These are phyloP conservation scores for Dendrolimus houi DNA, from an alignment of 2,888 invertebrate species.

Conservation along the genomic window DNA sequence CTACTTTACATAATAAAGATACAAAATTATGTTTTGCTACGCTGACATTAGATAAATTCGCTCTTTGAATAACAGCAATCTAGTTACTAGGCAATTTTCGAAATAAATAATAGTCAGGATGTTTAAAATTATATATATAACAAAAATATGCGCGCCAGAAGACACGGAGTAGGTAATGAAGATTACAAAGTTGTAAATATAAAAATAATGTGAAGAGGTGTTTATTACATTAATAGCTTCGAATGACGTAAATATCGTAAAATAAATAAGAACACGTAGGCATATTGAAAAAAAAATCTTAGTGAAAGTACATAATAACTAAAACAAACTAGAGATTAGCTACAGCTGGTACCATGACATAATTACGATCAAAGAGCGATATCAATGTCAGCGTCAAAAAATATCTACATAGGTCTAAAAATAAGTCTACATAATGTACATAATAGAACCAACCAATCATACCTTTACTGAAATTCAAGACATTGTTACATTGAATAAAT, in stretches of 20 bases:
- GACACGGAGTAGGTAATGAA: too few relatives aligned
- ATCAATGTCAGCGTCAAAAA: constrained; percentile 12
- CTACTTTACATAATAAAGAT: constrained; percentile 30
- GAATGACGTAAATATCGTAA: too few relatives aligned
- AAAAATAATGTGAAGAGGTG: too few relatives aligned
- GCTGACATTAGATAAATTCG: not conserved
- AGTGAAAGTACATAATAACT: not conserved
- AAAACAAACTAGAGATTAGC: not conserved
- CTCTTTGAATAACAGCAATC: not conserved
- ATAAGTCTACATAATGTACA: constrained; percentile 38
- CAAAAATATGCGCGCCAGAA: too few relatives aligned
- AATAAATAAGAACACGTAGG: too few relatives aligned
- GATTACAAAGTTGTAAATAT: too few relatives aligned
- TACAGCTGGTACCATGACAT: not conserved
- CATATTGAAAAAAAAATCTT: too few relatives aligned
- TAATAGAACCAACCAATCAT: constrained; percentile 38
- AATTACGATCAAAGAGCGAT: constrained; percentile 1
- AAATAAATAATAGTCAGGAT: too few relatives aligned
- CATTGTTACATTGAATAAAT: constrained; percentile 10
- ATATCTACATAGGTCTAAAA: constrained; percentile 15
- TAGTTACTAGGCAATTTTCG: too few relatives aligned
- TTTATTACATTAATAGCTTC: too few relatives aligned
- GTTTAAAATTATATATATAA: too few relatives aligned
- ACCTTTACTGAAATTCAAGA: constrained; percentile 45
- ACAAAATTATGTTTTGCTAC: not conserved